Conservation (phyloP, 2,888 invertebrate species). For the Zaprionus bogoriensis region DNA sequence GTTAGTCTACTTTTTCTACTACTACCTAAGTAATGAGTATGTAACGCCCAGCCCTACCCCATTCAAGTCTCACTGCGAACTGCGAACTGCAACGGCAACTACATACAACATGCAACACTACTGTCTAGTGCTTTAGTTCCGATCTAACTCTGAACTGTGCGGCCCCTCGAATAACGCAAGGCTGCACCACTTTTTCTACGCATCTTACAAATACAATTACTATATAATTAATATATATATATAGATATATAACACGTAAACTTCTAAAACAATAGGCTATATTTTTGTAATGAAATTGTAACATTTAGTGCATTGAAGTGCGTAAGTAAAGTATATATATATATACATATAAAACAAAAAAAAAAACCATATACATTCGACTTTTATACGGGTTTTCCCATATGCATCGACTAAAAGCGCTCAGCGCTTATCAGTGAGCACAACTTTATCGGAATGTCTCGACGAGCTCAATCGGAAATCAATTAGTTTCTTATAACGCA, state of each 20-base stretch:
- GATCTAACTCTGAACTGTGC: conserved; percentile 22
- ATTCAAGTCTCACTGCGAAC: not conserved
- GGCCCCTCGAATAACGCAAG: conserved; percentile 66
- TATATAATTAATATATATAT: conserved; percentile 27
- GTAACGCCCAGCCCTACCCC: conserved; percentile 1
- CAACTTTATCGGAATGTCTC: not conserved
- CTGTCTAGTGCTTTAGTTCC: conserved; percentile 27
- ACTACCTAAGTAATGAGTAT: conserved; percentile 32
- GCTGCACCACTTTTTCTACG: conserved; percentile 50
- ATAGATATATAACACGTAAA: conserved; percentile 22
- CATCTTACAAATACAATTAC: conserved; percentile 54
- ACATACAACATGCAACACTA: no score
- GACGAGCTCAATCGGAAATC: not conserved
- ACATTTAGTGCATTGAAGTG: conserved; percentile 67
- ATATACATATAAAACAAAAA: conserved; percentile 16
- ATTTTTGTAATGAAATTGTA: conserved; percentile 73
- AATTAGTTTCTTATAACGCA: not conserved
- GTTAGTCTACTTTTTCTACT: conserved; percentile 35
- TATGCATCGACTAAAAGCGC: not conserved
- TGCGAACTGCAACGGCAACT: conserved; percentile 1
- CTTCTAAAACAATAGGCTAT: conserved; percentile 65
- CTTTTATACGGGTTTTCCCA: not conserved
- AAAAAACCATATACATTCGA: conserved; percentile 5
- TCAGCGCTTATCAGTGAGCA: not conserved
- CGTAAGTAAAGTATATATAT: conserved; percentile 56